phyloP scores from a whole-genome alignment of 2,888 invertebrate genomes.

The Barypeithes pellucidus region DNA sequence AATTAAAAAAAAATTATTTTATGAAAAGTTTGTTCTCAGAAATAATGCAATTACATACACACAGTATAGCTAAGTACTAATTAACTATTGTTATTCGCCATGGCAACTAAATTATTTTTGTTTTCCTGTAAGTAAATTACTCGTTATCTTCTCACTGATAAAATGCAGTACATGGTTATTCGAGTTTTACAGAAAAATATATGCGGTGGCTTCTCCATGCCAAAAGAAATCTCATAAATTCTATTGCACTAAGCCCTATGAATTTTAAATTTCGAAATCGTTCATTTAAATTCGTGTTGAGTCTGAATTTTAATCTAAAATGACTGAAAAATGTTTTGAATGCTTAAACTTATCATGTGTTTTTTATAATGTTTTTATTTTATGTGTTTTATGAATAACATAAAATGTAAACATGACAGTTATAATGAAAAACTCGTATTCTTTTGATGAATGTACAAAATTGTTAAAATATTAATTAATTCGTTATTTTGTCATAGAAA shows the following conservation, averaged over 20 bases:
- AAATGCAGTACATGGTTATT: conserved; percentile 10
- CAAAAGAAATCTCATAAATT: conserved; percentile 32
- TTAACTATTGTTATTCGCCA: no score
- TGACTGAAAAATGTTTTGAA: conserved; percentile 29
- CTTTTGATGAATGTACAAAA: no score
- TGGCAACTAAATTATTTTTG: no score
- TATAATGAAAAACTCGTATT: no score
- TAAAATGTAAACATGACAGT: no score
- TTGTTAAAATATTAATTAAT: no score
- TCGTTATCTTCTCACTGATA: background rate
- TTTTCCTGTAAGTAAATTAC: no score
- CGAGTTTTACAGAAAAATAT: conserved; percentile 26
- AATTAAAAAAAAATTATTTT: no score
- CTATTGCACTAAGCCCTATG: conserved; percentile 30
- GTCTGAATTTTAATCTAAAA: conserved; percentile 27
- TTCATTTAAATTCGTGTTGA: conserved; percentile 35
- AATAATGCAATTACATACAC: no score
- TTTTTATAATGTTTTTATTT: conserved; percentile 3
- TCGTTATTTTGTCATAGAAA: no score
- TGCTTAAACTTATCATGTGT: conserved; percentile 16
- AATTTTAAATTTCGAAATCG: conserved; percentile 34
- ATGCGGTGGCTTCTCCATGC: conserved; percentile 17
- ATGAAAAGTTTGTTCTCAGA: no score
- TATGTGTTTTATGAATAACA: background rate
- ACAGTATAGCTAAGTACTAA: no score